phyloP scores from a whole-genome alignment of 1,140 invertebrate genomes.

The Macrosteles quadrilineatus region DNA sequence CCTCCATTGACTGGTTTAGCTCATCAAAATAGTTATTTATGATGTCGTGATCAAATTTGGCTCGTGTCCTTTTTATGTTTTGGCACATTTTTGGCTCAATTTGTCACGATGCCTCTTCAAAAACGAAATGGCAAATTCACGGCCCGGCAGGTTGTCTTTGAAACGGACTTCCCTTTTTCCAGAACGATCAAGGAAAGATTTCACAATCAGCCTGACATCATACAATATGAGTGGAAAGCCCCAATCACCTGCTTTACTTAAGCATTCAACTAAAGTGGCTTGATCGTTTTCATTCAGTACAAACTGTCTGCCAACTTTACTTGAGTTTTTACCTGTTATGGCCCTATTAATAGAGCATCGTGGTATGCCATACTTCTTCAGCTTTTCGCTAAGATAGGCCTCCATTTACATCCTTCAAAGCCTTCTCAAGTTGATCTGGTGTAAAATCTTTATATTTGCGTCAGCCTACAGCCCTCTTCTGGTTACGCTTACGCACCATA shows the following conservation, averaged over 20 bases:
- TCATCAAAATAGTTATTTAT: background rate
- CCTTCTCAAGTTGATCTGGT: too few species aligned
- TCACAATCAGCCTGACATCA: too few species aligned
- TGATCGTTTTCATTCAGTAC: constrained; percentile 1
- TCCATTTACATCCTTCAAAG: too few species aligned
- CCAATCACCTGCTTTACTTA: too few species aligned
- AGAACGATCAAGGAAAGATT: too few species aligned
- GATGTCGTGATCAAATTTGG: too few species aligned
- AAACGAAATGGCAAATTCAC: background rate
- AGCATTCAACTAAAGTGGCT: background rate
- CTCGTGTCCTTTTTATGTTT: background rate
- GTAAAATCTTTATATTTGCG: too few species aligned
- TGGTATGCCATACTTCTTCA: background rate
- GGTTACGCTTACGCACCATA: too few species aligned
- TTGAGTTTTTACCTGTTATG: background rate
- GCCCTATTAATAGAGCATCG: background rate
- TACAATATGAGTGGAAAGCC: too few species aligned
- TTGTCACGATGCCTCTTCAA: background rate
- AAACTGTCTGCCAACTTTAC: background rate
- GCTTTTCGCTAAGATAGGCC: background rate
- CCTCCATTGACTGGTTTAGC: background rate
- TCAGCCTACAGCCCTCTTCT: too few species aligned
- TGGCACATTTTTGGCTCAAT: background rate
- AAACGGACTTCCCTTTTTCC: too few species aligned
- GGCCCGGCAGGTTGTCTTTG: too few species aligned